These are phyloP conservation scores for Phoebastria nigripes DNA, from an alignment of 2,797 vertebrate genomes.

Conservation along the genomic window DNA sequence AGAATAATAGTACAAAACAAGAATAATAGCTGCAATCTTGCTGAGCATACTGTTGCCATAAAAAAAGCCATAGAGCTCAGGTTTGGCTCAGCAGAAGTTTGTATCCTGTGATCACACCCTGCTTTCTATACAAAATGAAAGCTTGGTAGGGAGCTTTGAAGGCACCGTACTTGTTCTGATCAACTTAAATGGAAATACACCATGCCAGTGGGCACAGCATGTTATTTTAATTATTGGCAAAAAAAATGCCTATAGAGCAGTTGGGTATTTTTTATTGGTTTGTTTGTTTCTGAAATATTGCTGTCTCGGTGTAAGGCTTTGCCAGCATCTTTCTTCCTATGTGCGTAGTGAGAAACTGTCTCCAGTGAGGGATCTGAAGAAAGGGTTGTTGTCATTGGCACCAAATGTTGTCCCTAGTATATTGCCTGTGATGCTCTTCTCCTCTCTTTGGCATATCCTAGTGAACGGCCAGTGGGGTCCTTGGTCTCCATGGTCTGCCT, in stretches of 20 bases:
- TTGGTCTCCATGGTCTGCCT: constrained; percentile 96
- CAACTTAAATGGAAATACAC: neutral
- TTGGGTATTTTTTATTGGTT: neutral
- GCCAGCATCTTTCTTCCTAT: neutral
- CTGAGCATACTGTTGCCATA: neutral
- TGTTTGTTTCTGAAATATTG: neutral
- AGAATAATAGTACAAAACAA: neutral
- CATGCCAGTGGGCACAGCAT: neutral
- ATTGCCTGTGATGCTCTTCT: neutral
- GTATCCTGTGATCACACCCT: neutral
- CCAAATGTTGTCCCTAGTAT: neutral
- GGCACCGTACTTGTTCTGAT: neutral
- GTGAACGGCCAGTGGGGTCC: constrained; percentile 96
- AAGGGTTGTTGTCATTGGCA: neutral
- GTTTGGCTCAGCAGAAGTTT: neutral
- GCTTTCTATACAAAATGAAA: neutral
- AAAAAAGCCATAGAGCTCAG: neutral
- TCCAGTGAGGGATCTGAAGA: neutral
- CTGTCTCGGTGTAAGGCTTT: neutral
- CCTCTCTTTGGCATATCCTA: constrained; percentile 47
- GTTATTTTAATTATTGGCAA: neutral
- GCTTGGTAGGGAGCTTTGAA: neutral
- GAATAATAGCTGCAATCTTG: neutral
- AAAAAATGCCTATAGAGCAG: neutral
- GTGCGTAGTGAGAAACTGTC: neutral